These are phyloP conservation scores for Helarctos malayanus DNA, from an alignment of 2,797 vertebrate species.

Conservation along the genomic window DNA sequence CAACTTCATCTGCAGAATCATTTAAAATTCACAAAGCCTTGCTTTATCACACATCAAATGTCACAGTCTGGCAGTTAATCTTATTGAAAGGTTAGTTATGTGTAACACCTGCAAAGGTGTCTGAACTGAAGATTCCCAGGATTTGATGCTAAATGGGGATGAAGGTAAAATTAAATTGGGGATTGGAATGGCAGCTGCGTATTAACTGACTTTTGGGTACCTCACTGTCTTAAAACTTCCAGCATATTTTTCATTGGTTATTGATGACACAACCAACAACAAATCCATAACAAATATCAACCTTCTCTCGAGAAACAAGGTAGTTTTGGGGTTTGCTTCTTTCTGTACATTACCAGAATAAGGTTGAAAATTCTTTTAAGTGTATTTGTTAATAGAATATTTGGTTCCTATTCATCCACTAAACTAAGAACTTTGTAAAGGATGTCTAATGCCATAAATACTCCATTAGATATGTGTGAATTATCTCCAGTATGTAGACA, in stretches of 20 bases:
- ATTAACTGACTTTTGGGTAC: background rate
- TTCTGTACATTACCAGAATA: background rate
- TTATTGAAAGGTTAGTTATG: constrained; percentile 82
- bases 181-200: constrained; percentile 23
- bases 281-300: background rate
- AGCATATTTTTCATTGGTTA: background rate
- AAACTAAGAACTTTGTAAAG: background rate
- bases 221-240: background rate
- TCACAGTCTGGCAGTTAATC: constrained; percentile 85
- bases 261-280: background rate
- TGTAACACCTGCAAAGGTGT: constrained; percentile 81
- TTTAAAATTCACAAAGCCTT: constrained; percentile 78
- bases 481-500: background rate
- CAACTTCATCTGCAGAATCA: constrained; percentile 67
- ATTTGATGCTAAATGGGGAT: constrained; percentile 72
- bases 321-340: background rate
- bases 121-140: constrained; percentile 67
- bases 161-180: constrained; percentile 58
- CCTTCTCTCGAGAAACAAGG: background rate
- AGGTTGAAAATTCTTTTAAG: background rate
- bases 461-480: constrained; percentile 25
- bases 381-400: background rate
- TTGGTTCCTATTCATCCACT: background rate
- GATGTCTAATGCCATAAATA: background rate
- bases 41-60: constrained; percentile 83